Percentiles rank a stretch among this genome's conserved stretches.
phyloP scores from a whole-genome alignment of 2,113 vertebrate species.

The Hyaena hyaena region DNA sequence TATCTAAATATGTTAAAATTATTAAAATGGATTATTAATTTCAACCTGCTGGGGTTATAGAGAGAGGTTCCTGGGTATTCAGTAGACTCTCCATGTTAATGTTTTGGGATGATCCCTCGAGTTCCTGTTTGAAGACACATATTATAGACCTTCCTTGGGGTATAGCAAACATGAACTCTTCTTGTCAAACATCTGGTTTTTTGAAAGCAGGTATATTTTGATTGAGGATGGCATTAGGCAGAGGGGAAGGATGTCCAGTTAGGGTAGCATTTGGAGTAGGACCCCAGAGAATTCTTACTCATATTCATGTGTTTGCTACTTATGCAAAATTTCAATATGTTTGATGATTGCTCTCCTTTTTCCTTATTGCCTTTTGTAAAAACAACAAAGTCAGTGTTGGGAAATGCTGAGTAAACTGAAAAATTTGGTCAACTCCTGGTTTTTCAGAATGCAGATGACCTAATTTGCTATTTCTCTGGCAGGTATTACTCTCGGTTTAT shows the following conservation, averaged over 20 bases:
- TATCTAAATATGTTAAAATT: background rate
- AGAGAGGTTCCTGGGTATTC: background rate
- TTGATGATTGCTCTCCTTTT: constrained; percentile 35
- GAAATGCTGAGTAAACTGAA: background rate
- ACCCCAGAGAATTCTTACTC: constrained; percentile 46
- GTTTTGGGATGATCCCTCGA: background rate
- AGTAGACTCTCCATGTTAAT: background rate
- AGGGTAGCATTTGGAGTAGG: constrained; percentile 8
- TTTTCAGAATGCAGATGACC: background rate
- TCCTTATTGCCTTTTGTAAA: background rate
- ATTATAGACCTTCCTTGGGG: background rate
- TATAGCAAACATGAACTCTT: background rate
- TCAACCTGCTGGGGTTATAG: background rate
- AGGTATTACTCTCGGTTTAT: constrained; percentile 6
- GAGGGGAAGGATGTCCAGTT: constrained; percentile 13
- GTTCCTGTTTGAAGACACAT: background rate
- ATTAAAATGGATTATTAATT: background rate
- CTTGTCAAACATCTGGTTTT: constrained; percentile 55
- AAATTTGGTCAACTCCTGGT: background rate
- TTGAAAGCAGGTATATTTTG: constrained; percentile 78
- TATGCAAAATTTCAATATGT: constrained; percentile 49
- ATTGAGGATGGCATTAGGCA: constrained; percentile 33
- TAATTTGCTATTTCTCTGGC: constrained; percentile 3
- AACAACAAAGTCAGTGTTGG: background rate
- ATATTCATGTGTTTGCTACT: constrained; percentile 66